phyloP scores from a whole-genome alignment of 2,888 invertebrate genomes.

The Epinotia demarniana region DNA sequence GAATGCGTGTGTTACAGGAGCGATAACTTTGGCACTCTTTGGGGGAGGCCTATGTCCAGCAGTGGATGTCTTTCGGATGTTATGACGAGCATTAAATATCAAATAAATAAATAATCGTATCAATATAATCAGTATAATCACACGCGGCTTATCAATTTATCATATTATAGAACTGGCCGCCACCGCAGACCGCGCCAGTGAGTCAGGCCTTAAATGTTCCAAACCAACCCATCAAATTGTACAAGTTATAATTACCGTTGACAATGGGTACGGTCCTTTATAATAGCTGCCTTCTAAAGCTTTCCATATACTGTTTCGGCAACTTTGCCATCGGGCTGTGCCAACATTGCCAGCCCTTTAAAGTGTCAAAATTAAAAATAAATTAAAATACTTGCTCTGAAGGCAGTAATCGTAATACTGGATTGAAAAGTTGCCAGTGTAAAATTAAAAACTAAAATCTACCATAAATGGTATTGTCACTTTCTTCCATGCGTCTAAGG shows the following conservation, averaged over 20 bases:
- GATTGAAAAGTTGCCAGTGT: not conserved
- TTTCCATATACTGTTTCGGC: conserved; percentile 2
- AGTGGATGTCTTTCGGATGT: too few species aligned
- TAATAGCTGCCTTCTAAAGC: conserved; percentile 20
- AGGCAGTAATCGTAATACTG: conserved; percentile 11
- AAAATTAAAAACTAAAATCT: conserved; percentile 18
- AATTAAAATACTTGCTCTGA: not conserved
- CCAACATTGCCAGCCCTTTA: conserved; percentile 32
- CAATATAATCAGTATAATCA: too few species aligned
- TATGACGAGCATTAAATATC: too few species aligned
- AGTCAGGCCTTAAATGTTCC: too few species aligned
- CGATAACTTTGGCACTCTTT: too few species aligned
- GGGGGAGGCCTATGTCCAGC: too few species aligned
- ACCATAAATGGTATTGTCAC: conserved; percentile 25
- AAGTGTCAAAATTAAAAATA: conserved; percentile 1
- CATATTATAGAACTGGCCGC: too few species aligned
- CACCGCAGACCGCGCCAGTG: too few species aligned
- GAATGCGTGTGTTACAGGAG: too few species aligned
- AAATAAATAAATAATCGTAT: too few species aligned
- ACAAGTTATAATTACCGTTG: not conserved
- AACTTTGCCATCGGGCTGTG: not conserved
- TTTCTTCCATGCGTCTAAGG: not conserved
- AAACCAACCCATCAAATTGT: too few species aligned
- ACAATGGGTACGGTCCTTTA: not conserved
- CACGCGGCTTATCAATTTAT: too few species aligned